Conservation (phyloP, 2,888 invertebrate genomes). For the Chydorus sphaericus region DNA sequence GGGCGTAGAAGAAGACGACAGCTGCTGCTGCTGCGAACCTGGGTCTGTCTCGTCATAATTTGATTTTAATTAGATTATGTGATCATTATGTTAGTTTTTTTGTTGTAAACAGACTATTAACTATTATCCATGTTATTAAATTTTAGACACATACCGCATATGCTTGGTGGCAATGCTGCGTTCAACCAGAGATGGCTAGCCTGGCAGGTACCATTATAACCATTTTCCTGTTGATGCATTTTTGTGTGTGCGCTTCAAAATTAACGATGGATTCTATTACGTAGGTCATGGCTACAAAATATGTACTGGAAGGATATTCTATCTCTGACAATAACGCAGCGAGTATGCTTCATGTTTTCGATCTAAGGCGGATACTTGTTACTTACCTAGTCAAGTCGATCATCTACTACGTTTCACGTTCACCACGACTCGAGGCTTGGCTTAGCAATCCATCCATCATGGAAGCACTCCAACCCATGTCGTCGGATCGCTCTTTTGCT, state of each 20-base stretch:
- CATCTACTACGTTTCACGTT: slow-evolving; percentile 84
- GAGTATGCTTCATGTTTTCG: slow-evolving; percentile 93
- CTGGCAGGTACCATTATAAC: slow-evolving; percentile 57
- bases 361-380: slow-evolving; percentile 89
- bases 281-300: slow-evolving; percentile 54
- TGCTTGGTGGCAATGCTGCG: slow-evolving; percentile 90
- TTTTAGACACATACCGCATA: slow-evolving; percentile 66
- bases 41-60: no score
- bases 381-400: slow-evolving; percentile 98
- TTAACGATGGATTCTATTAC: background rate
- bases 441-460: slow-evolving; percentile 58
- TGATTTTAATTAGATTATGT: no score
- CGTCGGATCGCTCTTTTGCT: slow-evolving; percentile 67
- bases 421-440: slow-evolving; percentile 81
- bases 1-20: slow-evolving; percentile 88
- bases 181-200: slow-evolving; percentile 95
- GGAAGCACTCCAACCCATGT: slow-evolving; percentile 62
- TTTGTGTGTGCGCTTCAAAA: background rate
- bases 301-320: slow-evolving; percentile 95
- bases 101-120: no score
- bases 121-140: no score
- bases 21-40: slow-evolving; percentile 81
- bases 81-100: no score
- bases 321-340: slow-evolving; percentile 95
- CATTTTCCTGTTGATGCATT: background rate